Conservation (phyloP, 1,140 invertebrate genomes). For the Tetramorium alpestre region DNA sequence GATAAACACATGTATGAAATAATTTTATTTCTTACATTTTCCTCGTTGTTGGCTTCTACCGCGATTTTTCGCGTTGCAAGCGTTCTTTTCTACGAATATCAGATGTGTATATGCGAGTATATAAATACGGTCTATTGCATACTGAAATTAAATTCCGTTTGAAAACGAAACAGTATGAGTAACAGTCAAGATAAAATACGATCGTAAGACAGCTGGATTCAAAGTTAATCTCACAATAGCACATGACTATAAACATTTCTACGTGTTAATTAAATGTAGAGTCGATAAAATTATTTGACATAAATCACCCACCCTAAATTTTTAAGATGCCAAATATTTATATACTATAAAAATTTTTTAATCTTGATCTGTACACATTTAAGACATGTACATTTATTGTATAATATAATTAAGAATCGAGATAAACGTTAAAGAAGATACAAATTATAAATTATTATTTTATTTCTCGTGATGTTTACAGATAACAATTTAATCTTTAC, state of each 20-base stretch:
- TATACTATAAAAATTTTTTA: not conserved
- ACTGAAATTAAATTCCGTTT: slow-evolving; percentile 36
- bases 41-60: not conserved
- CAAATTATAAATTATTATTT: not conserved
- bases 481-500: not conserved
- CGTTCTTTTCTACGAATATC: slow-evolving; percentile 10
- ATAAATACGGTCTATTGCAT: slow-evolving; percentile 39
- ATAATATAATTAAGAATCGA: too few species aligned
- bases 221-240: slow-evolving; percentile 24
- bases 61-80: slow-evolving; percentile 7
- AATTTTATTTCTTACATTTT: slow-evolving; percentile 44
- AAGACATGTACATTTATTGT: too few species aligned
- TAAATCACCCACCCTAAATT: not conserved
- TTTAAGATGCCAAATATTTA: not conserved
- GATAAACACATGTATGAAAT: not conserved
- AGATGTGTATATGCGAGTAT: not conserved
- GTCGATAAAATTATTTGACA: not conserved
- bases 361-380: too few species aligned
- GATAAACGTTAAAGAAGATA: too few species aligned
- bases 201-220: not conserved
- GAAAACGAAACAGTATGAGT: slow-evolving; percentile 10
- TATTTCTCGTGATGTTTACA: not conserved
- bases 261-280: not conserved
- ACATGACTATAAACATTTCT: not conserved
- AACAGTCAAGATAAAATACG: slow-evolving; percentile 31